These are phyloP conservation scores for Calephelis nemesis DNA, from an alignment of 1,140 invertebrate species.

Conservation along the genomic window DNA sequence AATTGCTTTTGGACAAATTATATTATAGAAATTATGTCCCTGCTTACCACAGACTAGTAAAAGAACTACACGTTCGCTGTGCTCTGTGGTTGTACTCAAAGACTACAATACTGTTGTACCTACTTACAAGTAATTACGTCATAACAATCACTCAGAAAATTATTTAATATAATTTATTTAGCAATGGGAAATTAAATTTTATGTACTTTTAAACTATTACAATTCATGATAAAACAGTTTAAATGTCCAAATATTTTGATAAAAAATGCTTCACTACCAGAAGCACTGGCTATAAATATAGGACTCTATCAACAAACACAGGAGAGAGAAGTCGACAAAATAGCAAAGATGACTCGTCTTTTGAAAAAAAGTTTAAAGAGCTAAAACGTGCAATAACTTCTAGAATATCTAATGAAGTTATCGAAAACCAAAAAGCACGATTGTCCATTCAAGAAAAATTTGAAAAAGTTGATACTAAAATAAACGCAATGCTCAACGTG, in stretches of 20 bases:
- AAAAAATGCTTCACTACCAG: constrained; percentile 58
- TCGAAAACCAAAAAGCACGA: constrained; percentile 40
- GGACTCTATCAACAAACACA: constrained; percentile 60
- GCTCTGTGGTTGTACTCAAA: too few relatives aligned
- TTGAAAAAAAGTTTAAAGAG: constrained; percentile 54
- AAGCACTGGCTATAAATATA: constrained; percentile 60
- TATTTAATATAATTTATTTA: too few relatives aligned
- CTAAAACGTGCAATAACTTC: constrained; percentile 45
- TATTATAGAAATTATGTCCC: too few relatives aligned
- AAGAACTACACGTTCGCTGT: too few relatives aligned
- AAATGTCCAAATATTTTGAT: constrained; percentile 56
- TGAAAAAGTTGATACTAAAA: constrained; percentile 50
- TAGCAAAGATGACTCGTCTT: constrained; percentile 39
- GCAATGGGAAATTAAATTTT: background rate
- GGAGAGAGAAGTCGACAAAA: constrained; percentile 42
- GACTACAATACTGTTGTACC: too few relatives aligned
- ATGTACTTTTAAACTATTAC: background rate
- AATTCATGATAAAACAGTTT: background rate
- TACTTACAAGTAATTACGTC: too few relatives aligned
- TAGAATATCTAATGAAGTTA: constrained; percentile 45
- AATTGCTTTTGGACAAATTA: too few relatives aligned
- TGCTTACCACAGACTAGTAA: too few relatives aligned
- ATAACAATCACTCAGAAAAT: too few relatives aligned
- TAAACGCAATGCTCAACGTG: constrained; percentile 53
- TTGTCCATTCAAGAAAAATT: constrained; percentile 50